These are phyloP conservation scores for Thera obeliscata DNA, from an alignment of 2,888 invertebrate species.

Conservation along the genomic window DNA sequence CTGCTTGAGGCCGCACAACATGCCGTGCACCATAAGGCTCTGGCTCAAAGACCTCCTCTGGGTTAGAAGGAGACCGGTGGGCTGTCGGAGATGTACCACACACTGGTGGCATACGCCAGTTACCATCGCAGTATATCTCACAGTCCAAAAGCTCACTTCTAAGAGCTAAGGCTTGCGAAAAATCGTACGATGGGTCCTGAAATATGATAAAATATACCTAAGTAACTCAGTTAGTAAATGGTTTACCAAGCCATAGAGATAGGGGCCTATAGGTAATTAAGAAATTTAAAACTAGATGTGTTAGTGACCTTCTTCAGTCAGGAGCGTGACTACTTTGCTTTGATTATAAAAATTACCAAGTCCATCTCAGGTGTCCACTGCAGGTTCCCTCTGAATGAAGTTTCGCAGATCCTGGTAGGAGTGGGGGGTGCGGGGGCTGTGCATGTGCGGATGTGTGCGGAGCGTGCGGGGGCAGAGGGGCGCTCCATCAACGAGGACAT, in stretches of 20 bases:
- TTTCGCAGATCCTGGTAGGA: constrained; percentile 22
- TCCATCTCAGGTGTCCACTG: constrained; percentile 51
- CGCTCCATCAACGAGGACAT: constrained; percentile 84
- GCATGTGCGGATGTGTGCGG: constrained; percentile 28
- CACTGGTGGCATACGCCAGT: constrained; percentile 68
- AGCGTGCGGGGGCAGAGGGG: constrained; percentile 27
- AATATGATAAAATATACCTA: background rate
- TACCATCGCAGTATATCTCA: constrained; percentile 72
- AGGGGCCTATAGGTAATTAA: no score
- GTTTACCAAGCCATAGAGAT: no score
- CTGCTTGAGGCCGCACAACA: constrained; percentile 54
- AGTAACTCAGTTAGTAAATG: no score
- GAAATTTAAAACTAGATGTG: no score
- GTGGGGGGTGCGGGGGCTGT: constrained; percentile 35
- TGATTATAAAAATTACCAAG: constrained; percentile 10
- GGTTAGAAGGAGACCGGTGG: constrained; percentile 58
- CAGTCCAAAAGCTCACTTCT: constrained; percentile 67
- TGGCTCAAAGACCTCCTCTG: constrained; percentile 63
- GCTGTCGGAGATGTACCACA: constrained; percentile 69
- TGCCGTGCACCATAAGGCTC: constrained; percentile 66
- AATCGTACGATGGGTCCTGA: constrained; percentile 69
- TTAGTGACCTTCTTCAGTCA: no score
- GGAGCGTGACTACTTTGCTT: background rate
- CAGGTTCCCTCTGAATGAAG: constrained; percentile 64
- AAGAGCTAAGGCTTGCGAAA: constrained; percentile 51